Evolutionary conservation across 2,888 invertebrate genomes (phyloP).

Genomic region (Axea sp.): DNA sequence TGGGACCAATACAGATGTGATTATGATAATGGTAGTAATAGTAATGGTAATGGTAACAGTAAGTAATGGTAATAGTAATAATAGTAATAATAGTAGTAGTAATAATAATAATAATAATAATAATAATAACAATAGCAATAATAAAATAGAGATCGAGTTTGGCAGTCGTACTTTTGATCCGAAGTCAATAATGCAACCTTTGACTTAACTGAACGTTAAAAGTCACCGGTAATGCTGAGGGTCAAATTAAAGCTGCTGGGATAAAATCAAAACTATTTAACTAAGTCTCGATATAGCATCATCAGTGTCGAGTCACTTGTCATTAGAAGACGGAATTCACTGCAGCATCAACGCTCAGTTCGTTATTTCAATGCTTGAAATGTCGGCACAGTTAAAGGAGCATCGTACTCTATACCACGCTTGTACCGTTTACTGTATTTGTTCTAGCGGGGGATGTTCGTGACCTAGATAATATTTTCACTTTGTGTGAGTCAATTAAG

Average conservation of each 20-base stretch:
- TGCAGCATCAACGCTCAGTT: slow-evolving; percentile 29
- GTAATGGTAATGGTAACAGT: too few species aligned
- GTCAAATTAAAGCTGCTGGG: slow-evolving; percentile 72
- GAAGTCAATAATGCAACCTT: slow-evolving; percentile 74
- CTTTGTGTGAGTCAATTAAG: not conserved
- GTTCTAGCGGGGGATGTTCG: slow-evolving; percentile 28
- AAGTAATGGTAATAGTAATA: too few species aligned
- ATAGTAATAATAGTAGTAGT: too few species aligned
- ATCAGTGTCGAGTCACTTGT: slow-evolving; percentile 59
- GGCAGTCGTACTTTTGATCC: slow-evolving; percentile 72
- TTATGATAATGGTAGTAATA: too few species aligned
- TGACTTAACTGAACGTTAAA: slow-evolving; percentile 73
- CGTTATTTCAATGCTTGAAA: slow-evolving; percentile 55
- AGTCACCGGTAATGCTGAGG: slow-evolving; percentile 74
- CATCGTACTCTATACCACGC: slow-evolving; percentile 40
- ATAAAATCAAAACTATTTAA: slow-evolving; percentile 40
- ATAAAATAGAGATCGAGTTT: slow-evolving; percentile 58
- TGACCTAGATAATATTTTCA: slow-evolving; percentile 43
- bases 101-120: too few species aligned
- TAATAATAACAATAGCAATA: too few species aligned
- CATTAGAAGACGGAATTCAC: slow-evolving; percentile 48
- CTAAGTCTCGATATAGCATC: slow-evolving; percentile 58
- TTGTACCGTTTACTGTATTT: too few species aligned
- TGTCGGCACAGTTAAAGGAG: slow-evolving; percentile 51
- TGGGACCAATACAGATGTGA: too few species aligned